Evolutionary conservation across 2,113 vertebrate genomes (phyloP), one percentile per base, ranked within the genome.

Genomic region (Mola mola): DNA sequence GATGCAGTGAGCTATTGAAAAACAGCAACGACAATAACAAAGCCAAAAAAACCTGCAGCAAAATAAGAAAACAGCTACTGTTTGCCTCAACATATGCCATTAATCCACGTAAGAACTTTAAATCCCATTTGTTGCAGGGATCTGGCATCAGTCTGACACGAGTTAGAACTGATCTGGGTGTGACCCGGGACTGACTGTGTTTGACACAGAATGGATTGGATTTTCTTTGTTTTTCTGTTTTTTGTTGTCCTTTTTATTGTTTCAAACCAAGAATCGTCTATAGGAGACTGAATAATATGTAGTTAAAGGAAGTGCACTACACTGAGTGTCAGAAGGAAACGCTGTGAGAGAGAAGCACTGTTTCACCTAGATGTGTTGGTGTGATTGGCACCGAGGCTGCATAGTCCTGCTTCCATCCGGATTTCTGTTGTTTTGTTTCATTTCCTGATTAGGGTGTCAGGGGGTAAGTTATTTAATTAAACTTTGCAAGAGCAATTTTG

Each of bases 381-480:
- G 52, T 64, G 55, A 63, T 59, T 29, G 60, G 74, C 74, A 60
- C 73, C 51, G 9, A 68, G 66, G 64, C 75, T 62, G 64, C 75
- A 53, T 53, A 66, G 75, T 56, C 69, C 78, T 79, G 81, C 79
- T 79, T 83, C 66, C 81, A 81, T 81, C 67, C 61, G 53, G 36
- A 50, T 58, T 59, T 57, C 46, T 44, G 51, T 28, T 68, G 72
- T 48, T 49, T 37, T 56, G 43, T 58, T 38, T 33, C 40, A 62
- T 26, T 61, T 53, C 63, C 34, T 19, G 29, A 33, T 51, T 13
- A 10, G 20, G 48, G 36, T 37, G 47, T 25, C 40, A 61, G 48
- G 31, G 78, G 75, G 81, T 90, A 88, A 87, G 80, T 89, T 88
- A 88, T 88, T 87, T 60, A 88, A 82, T 82, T 42, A 85, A 78